Conservation (phyloP, 2,888 invertebrate species). For the Synanthedon vespiformis region DNA sequence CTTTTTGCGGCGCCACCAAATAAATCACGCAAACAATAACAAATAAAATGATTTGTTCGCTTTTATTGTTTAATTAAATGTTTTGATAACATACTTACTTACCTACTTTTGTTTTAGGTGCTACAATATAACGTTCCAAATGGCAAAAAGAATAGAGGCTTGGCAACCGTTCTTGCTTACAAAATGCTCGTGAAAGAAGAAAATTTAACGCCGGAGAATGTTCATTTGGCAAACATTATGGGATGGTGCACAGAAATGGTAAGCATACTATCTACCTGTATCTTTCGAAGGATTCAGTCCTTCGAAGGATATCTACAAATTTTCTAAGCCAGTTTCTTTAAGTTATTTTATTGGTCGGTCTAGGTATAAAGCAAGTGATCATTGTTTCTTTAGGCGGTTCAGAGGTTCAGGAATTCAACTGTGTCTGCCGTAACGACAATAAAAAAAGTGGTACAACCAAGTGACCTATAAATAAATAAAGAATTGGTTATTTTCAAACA, state of each 20-base stretch:
- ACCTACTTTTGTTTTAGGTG: slow-evolving; percentile 66
- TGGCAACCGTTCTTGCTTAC: slow-evolving; percentile 80
- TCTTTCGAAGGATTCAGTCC: no score
- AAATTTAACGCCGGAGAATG: slow-evolving; percentile 80
- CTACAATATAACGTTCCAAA: slow-evolving; percentile 92
- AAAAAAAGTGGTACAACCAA: no score
- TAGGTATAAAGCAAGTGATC: no score
- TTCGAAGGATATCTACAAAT: no score
- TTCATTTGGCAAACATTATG: slow-evolving; percentile 83
- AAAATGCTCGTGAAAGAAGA: slow-evolving; percentile 76
- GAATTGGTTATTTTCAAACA: no score
- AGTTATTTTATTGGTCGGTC: no score
- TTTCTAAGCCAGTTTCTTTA: no score
- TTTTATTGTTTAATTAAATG: not conserved
- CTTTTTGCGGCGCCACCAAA: not conserved
- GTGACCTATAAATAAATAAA: no score
- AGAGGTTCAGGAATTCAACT: no score
- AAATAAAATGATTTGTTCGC: not conserved
- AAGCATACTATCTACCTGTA: slow-evolving; percentile 30
- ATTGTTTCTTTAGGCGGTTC: no score
- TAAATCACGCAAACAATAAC: not conserved
- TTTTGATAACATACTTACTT: not conserved
- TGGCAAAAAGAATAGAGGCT: slow-evolving; percentile 87
- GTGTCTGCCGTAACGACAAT: no score
- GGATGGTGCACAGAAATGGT: slow-evolving; percentile 98